Evolutionary conservation across 2,797 vertebrate genomes (phyloP), one percentile per base, ranked within the genome.

Genomic region (Tolypeutes matacus): DNA sequence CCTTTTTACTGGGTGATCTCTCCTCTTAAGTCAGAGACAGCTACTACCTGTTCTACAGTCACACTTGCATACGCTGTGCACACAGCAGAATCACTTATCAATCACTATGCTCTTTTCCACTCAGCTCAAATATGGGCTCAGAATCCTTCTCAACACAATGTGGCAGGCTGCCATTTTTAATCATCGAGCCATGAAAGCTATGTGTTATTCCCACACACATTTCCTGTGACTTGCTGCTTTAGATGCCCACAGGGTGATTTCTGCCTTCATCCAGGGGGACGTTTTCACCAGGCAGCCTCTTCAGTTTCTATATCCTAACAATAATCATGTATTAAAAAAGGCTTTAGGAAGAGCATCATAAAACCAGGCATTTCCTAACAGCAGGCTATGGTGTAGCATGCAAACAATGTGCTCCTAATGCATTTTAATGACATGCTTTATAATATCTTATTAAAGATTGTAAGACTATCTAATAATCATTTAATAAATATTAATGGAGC

Each of bases 381-480:
- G 97, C 82, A 75, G 97, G 96, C 93, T 96, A 64, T 88, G 93
- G 94, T 12, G 7, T 95, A 92, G 78, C 96, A 96, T 95, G 85
- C 95, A 97, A 96, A 98, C 96, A 97, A 97, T 97, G 97, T 97
- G 95, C 97, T 97, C 91, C 97, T 98, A 98, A 98, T 98, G 98
- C 97, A 97, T 97, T 98, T 98, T 98, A 98, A 98, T 98, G 98
- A 97, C 97, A 97, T 95, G 96, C 95, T 98, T 97, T 97, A 97
- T 98, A 97, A 98, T 97, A 97, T 0, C 18, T 98, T 98, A 97
- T 98, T 97, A 96, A 97, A 97, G 97, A 94, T 95, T 90, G 94
- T 96, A 91, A 94, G 95, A 98, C 96, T 96, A 96, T 96, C 87
- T 97, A 97, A 97, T 85, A 94, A 97, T 98, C 98, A 97, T 97